Conservation (phyloP, 92 coral and sea anemone genomes). For the Siderastrea siderea region DNA sequence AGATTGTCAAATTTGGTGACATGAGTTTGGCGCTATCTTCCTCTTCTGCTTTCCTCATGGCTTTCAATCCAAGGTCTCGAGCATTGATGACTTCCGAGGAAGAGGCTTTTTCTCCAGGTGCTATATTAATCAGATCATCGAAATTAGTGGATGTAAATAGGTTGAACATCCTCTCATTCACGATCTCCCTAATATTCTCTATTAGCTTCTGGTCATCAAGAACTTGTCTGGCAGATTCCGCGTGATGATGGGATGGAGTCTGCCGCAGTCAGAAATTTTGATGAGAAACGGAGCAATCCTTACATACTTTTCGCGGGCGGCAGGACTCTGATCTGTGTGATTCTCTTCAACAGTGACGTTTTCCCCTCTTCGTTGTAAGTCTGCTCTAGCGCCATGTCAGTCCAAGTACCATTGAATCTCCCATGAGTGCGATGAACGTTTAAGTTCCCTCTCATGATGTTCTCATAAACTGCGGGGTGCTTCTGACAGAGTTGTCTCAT, state of each 20-base stretch:
- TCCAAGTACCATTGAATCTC: conserved; percentile 35
- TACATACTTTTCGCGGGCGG: no score
- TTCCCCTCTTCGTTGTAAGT: conserved; percentile 37
- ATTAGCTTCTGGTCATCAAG: conserved; percentile 7
- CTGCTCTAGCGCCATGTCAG: conserved; percentile 45
- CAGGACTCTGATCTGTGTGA: conserved; percentile 28
- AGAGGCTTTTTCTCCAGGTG: conserved; percentile 31
- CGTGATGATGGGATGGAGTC: conserved; percentile 24
- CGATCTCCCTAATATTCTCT: conserved; percentile 16
- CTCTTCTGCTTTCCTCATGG: conserved; percentile 40
- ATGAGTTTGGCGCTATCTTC: conserved; percentile 28
- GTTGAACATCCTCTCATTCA: conserved; percentile 39
- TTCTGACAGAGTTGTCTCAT: conserved; percentile 38
- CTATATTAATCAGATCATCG: conserved; percentile 30
- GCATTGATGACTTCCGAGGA: conserved; percentile 28
- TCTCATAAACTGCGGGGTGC: conserved; percentile 36
- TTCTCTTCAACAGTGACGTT: conserved; percentile 33
- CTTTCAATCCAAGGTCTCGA: conserved; percentile 46
- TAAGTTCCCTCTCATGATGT: conserved; percentile 42
- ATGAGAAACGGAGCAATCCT: conserved; percentile 40
- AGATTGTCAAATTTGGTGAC: conserved; percentile 17
- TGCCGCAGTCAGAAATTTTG: not conserved
- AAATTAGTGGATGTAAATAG: conserved; percentile 23
- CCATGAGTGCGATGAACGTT: conserved; percentile 33
- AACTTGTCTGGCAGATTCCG: conserved; percentile 13